A percentile compares a stretch with the other conserved stretches of the same genome.
These are phyloP conservation scores for Acrobasis repandana DNA, from an alignment of 2,888 invertebrate genomes.

Conservation along the genomic window DNA sequence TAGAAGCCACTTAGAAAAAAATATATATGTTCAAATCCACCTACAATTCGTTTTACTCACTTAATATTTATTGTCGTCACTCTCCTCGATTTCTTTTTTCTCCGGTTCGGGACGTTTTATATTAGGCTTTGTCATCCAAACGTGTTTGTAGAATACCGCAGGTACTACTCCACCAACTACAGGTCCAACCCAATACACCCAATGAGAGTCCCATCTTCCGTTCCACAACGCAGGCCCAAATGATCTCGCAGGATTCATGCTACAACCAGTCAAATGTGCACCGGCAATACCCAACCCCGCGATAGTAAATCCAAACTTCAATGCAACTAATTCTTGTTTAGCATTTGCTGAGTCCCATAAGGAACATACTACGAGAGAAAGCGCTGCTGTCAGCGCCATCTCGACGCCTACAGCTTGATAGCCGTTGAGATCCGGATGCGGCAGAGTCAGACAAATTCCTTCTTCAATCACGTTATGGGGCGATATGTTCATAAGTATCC, in stretches of 20 bases:
- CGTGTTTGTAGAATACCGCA: slow-evolving; percentile 53
- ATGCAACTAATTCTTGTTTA: slow-evolving; percentile 84
- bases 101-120: background rate
- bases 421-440: slow-evolving; percentile 69
- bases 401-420: slow-evolving; percentile 85
- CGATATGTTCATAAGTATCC: slow-evolving; percentile 79
- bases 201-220: slow-evolving; percentile 85
- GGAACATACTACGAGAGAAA: slow-evolving; percentile 86
- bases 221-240: slow-evolving; percentile 89
- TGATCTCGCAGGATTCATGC: slow-evolving; percentile 88
- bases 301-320: slow-evolving; percentile 88
- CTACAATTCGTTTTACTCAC: background rate
- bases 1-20: background rate
- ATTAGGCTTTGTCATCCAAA: slow-evolving; percentile 41
- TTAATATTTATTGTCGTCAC: background rate
- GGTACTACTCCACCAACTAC: slow-evolving; percentile 56
- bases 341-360: slow-evolving; percentile 88
- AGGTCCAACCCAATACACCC: slow-evolving; percentile 89
- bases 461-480: slow-evolving; percentile 56
- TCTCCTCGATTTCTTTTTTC: background rate
- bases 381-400: slow-evolving; percentile 83
- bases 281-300: slow-evolving; percentile 85
- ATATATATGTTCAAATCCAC: background rate
- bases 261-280: slow-evolving; percentile 87
- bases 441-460: slow-evolving; percentile 85